Base-by-base conservation (phyloP, 2,797 vertebrate genomes). In the Sebastes itinus region DNA sequence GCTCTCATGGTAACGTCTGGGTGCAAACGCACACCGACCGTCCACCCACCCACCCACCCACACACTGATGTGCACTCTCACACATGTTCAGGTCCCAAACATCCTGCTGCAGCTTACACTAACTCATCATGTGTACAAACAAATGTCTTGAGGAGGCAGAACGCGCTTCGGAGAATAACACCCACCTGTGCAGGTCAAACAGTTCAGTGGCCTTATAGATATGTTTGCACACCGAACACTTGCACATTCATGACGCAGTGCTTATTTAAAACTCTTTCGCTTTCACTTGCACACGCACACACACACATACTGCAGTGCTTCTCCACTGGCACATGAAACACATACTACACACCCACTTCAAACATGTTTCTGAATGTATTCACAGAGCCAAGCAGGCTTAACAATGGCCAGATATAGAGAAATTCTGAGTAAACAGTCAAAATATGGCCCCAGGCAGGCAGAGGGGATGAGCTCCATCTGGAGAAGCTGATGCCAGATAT, bases 71-170 rank as follows among this genome's bases (percentile, higher is more conserved):
- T 91, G 93, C 96, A 94, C 95, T 95, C 95, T 95, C 96, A 95
- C 96, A 96, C 94, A 92, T 88, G 95, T 94, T 92, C 94, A 94
- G 91, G 90, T 89, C 90, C 95, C 93, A 93, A 67, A 94, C 96
- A 98, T 98, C 97, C 97, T 97, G 96, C 81, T 94, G 96, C 94
- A 94, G 95, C 96, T 94, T 95, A 96, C 88, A 94, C 92, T 96
- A 96, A 95, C 94, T 95, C 93, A 94, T 94, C 87, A 82, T 96
- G 96, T 96, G 96, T 97, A 97, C 97, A 97, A 97, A 98, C 97
- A 98, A 96, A 96, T 95, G 97, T 97, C 94, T 86, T 55, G 70
- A 83, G 76, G 70, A 91, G 80, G 84, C 86, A 88, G 83, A 87
- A 89, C 78, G 78, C 72, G 59, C 80, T 87, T 58, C 82, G 13